Base-by-base conservation (phyloP, 2,113 vertebrate species). In the Petromus typicus region DNA sequence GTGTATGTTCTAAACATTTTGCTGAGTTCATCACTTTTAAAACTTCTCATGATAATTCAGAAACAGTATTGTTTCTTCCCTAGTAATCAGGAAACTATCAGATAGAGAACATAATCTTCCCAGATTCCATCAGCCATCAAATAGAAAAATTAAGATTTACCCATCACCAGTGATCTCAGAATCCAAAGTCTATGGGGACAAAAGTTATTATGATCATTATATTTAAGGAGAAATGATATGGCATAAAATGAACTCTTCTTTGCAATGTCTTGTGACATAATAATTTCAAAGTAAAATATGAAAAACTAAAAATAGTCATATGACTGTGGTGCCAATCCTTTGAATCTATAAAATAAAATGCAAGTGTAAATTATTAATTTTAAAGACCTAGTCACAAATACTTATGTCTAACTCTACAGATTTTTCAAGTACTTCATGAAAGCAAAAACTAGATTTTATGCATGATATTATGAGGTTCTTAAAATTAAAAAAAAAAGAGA, bases 231-330 rank as follows among this genome's bases (percentile, higher is more conserved):
- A 93, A 87, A 76, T 85, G 11, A 11, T 80, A 8, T 57, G 20
- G 16, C 30, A 89, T 71, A 89, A 91, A 96, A 89, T 81, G 1
- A 89, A 13, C 80, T 59, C 11, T 69, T 82, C 17, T 94, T 69
- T 87, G n/a, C 45, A 80, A 30, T n/a, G 30, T 48, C 18, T 37
- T 76, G 3, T 61, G 48, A 79, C 87, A 73, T 59, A 86, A 69
- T 79, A 63, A 94, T 54, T 94, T 96, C 25, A 83, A 96, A 94
- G 79, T 79, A 69, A 83, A 90, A 96, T 61, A 17, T 89, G 9
- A 43, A 88, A 95, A 92, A 76, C 30, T 43, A 8, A 57, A 45
- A 64, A 64, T 71, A 87, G 16, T 57, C 12, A 67, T n/a, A 66
- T 43, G 71, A 89, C 69, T 83, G 34, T 23, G 79, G n/a, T 64